Conservation (phyloP, 2,797 vertebrate species). For the Sebastes vulpes region DNA sequence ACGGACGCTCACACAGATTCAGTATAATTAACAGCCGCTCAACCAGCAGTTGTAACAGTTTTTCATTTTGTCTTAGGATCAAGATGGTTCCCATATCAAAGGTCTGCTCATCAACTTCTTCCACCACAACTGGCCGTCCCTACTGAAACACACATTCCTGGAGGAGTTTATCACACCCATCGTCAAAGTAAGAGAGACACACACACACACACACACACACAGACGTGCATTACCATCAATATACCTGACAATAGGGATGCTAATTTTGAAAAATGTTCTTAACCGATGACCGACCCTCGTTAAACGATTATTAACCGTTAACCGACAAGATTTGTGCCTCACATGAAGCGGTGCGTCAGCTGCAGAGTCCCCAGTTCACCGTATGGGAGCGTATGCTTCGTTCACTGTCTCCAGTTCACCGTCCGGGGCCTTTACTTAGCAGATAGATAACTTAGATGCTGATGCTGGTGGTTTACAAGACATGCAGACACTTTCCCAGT, state of each 20-base stretch:
- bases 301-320: no score
- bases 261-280: no score
- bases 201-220: background rate
- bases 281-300: no score
- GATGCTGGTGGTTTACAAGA: no score
- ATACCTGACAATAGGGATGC: background rate
- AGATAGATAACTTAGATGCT: no score
- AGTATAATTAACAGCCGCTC: rapidly evolving
- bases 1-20: rapidly evolving
- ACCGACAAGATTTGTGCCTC: no score
- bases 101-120: constrained; percentile 99
- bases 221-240: background rate
- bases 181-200: constrained; percentile 89
- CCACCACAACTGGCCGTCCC: constrained; percentile 98
- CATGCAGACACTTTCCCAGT: no score
- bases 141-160: constrained; percentile 94
- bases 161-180: constrained; percentile 99
- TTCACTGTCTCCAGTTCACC: no score
- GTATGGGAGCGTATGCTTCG: no score
- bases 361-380: no score
- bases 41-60: background rate
- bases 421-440: no score
- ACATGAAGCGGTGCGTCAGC: no score
- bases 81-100: constrained; percentile 98
- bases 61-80: constrained; percentile 86